Conservation (phyloP, 2,113 vertebrate species). For the Drymodes brunneopygia region DNA sequence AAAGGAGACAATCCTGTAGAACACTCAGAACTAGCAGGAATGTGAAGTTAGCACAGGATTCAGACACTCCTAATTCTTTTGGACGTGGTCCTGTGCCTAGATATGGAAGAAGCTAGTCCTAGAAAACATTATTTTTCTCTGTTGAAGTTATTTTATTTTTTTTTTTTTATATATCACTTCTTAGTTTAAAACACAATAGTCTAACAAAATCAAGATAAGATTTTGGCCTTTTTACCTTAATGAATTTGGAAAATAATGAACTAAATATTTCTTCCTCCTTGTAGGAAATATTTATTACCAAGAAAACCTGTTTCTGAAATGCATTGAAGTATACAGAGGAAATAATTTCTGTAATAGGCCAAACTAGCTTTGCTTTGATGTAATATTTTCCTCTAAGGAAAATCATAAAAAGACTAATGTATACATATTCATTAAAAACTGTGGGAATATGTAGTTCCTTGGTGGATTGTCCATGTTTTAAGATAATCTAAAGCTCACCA, state of each 20-base stretch:
- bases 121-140: not conserved
- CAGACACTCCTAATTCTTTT: not conserved
- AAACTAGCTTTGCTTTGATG: conserved; percentile 25
- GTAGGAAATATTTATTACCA: not conserved
- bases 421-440: conserved; percentile 19
- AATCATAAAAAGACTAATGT: not conserved
- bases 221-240: not conserved
- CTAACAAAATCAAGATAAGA: not conserved
- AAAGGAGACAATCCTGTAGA: not conserved
- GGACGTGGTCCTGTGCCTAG: accelerated
- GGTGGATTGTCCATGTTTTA: conserved; percentile 5
- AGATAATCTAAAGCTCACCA: not conserved
- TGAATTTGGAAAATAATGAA: not conserved
- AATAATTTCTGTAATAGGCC: not conserved
- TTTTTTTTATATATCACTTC: not conserved
- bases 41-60: not conserved
- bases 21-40: not conserved
- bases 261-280: not conserved
- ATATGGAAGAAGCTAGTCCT: not conserved
- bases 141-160: not conserved
- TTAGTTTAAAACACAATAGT: not conserved
- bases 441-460: not conserved
- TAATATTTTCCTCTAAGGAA: conserved; percentile 14
- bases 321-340: not conserved
- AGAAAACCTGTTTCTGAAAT: not conserved